Conservation (phyloP, 2,888 invertebrate species). For the Apoderus coryli region DNA sequence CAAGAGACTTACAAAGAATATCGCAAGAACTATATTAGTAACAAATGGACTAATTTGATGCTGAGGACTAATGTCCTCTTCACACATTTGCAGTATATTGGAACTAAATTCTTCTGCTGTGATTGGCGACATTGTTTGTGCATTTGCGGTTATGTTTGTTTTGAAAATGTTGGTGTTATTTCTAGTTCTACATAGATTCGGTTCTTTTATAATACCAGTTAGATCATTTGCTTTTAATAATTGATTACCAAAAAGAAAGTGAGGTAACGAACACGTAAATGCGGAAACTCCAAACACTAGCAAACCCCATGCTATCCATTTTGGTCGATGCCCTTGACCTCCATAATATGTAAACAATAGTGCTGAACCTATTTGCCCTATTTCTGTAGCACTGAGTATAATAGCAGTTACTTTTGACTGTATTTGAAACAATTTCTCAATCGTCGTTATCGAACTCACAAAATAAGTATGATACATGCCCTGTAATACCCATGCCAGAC, state of each 20-base stretch:
- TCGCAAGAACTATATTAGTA: constrained; percentile 67
- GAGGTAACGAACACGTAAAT: constrained; percentile 76
- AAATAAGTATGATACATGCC: constrained; percentile 93
- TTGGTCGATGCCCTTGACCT: constrained; percentile 81
- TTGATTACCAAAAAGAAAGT: constrained; percentile 68
- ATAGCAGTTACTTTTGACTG: constrained; percentile 84
- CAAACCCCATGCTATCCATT: constrained; percentile 91
- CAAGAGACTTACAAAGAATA: constrained; percentile 76
- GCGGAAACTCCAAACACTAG: constrained; percentile 74
- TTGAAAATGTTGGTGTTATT: constrained; percentile 21
- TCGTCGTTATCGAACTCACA: constrained; percentile 84
- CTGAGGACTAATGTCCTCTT: constrained; percentile 42
- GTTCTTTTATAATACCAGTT: constrained; percentile 27
- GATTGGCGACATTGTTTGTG: constrained; percentile 8
- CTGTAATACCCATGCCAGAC: constrained; percentile 72
- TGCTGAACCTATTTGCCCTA: constrained; percentile 85
- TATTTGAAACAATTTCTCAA: constrained; percentile 83
- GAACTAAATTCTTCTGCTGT: constrained; percentile 13
- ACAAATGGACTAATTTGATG: constrained; percentile 60
- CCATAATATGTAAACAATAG: constrained; percentile 78
- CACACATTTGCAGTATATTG: constrained; percentile 22
- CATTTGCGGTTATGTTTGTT: constrained; percentile 13
- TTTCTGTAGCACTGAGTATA: constrained; percentile 80
- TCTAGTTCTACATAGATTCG: constrained; percentile 30
- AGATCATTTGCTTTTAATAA: constrained; percentile 43